Conservation (phyloP, 1,140 invertebrate genomes). For the Cylas formicarius region DNA sequence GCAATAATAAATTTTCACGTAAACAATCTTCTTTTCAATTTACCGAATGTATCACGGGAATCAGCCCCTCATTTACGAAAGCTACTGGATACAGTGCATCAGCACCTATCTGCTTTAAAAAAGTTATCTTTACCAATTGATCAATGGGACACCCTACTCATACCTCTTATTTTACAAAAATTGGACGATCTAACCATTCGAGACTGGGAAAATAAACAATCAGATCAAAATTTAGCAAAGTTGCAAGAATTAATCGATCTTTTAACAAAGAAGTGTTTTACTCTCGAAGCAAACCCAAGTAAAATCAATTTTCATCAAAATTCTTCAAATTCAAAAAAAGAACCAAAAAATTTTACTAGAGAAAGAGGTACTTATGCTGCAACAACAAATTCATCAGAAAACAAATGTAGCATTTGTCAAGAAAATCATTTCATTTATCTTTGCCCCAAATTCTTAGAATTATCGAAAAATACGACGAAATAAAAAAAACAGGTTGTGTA, state of each 20-base stretch:
- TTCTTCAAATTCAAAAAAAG: background rate
- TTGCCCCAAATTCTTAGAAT: slow-evolving; percentile 5
- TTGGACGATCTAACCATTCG: slow-evolving; percentile 6
- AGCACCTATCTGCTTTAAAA: slow-evolving; percentile 8
- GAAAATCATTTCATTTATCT: slow-evolving; percentile 5
- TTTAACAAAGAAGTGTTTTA: slow-evolving; percentile 12
- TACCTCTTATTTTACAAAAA: slow-evolving; percentile 13
- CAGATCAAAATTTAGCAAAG: background rate
- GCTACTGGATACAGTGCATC: slow-evolving; percentile 8
- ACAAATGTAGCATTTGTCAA: background rate
- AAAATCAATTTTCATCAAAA: background rate
- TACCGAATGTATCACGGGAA: slow-evolving; percentile 7
- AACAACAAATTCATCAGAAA: background rate
- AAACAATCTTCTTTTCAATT: slow-evolving; percentile 7
- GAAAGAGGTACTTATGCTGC: background rate
- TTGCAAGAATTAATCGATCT: slow-evolving; percentile 10
- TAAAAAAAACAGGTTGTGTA: slow-evolving; percentile 4
- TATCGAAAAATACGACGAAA: slow-evolving; percentile 2
- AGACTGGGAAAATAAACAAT: slow-evolving; percentile 15
- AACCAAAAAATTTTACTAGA: too few relatives aligned
- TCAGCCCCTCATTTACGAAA: background rate
- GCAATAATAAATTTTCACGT: slow-evolving; percentile 8
- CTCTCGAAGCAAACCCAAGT: slow-evolving; percentile 2
- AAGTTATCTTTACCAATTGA: slow-evolving; percentile 14
- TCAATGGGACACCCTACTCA: slow-evolving; percentile 9